phyloP scores from a whole-genome alignment of 2,797 vertebrate species.

The Eupleurogrammus muticus region DNA sequence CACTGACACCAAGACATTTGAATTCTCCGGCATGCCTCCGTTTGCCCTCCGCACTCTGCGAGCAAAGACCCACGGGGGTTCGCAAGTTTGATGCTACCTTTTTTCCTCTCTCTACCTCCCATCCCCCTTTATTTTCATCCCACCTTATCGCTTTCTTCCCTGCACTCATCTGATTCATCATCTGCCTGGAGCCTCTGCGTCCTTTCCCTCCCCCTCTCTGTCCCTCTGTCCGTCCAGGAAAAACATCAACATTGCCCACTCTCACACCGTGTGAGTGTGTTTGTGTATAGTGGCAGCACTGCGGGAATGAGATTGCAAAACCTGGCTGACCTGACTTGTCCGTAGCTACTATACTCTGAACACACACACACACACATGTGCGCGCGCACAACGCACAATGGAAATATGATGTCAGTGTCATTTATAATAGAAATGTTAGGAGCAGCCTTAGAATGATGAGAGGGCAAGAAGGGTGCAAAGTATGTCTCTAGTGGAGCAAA shows the following conservation, averaged over 20 bases:
- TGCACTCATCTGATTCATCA: slow-evolving; percentile 48
- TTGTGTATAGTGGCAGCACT: not conserved
- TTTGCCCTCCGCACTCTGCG: slow-evolving; percentile 33
- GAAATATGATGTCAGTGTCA: slow-evolving; percentile 11
- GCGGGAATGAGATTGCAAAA: slow-evolving; percentile 4
- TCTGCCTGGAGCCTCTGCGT: slow-evolving; percentile 31
- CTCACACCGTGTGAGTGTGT: slow-evolving; percentile 22
- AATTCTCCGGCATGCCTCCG: slow-evolving; percentile 46
- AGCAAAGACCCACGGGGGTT: slow-evolving; percentile 32
- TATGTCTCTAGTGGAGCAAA: slow-evolving; percentile 33
- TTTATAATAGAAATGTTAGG: not conserved
- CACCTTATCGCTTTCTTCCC: slow-evolving; percentile 41
- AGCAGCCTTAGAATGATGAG: slow-evolving; percentile 4
- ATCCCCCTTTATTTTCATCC: slow-evolving; percentile 35
- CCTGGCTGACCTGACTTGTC: slow-evolving; percentile 24
- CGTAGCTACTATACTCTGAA: not conserved
- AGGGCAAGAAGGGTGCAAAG: slow-evolving; percentile 39
- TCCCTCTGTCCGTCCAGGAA: slow-evolving; percentile 27
- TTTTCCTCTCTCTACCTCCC: slow-evolving; percentile 27
- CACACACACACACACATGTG: slow-evolving; percentile 10
- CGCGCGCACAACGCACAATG: slow-evolving; percentile 18
- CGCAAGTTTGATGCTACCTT: slow-evolving; percentile 35
- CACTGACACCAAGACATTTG: slow-evolving; percentile 40
- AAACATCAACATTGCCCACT: slow-evolving; percentile 21
- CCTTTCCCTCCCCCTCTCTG: not conserved